phyloP scores from a whole-genome alignment of 2,888 invertebrate genomes.

The Drosophila anceps region DNA sequence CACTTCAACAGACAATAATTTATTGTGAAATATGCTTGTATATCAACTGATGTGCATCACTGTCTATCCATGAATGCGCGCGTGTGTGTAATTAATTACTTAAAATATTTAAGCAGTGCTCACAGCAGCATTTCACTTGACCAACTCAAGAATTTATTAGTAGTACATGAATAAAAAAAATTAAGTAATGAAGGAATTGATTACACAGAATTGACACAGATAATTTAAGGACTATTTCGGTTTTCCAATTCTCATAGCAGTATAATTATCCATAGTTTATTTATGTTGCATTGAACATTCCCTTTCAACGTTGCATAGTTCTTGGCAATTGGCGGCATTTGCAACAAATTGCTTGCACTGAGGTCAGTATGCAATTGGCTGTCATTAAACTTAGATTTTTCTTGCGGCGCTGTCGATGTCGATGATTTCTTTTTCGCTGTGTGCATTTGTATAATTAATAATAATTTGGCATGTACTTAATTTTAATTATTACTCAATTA shows the following conservation, averaged over 20 bases:
- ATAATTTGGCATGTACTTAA: constrained; percentile 75
- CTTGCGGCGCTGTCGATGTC: neutral
- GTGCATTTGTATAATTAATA: constrained; percentile 71
- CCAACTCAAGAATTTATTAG: neutral
- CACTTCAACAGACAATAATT: constrained; percentile 78
- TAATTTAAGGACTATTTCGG: neutral
- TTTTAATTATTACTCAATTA: constrained; percentile 81
- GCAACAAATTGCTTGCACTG: constrained; percentile 37
- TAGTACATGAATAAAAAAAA: neutral
- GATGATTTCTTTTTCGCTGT: constrained; percentile 9
- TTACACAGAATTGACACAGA: neutral
- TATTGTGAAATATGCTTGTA: constrained; percentile 73
- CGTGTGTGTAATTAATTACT: neutral
- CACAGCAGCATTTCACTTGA: neutral
- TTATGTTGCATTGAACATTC: neutral
- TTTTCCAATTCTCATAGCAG: neutral
- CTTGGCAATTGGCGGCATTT: constrained; percentile 39
- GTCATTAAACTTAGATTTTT: constrained; percentile 15
- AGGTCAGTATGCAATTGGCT: constrained; percentile 25
- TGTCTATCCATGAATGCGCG: constrained; percentile 3
- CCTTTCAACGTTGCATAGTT: constrained; percentile 11
- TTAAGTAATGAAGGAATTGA: neutral
- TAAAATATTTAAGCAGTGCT: neutral
- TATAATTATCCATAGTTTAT: neutral
- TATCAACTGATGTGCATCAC: constrained; percentile 25